Percentiles rank a stretch among this genome's conserved stretches.
These are phyloP conservation scores for Hypsibius dujardini DNA, from an alignment of 1,140 invertebrate species.

Conservation along the genomic window DNA sequence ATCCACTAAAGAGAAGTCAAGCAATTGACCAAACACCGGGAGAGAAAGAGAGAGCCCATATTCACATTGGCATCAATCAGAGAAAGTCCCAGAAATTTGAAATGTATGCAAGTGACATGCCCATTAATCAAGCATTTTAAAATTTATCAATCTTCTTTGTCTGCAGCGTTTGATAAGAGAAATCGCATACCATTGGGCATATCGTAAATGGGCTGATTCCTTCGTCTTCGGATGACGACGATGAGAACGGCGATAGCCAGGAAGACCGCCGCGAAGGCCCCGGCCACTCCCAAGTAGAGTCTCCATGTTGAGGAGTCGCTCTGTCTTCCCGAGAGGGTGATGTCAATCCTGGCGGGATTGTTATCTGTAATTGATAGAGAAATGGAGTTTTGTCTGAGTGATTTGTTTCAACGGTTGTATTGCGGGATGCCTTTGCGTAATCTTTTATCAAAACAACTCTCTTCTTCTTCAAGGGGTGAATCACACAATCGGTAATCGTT, in stretches of 20 bases:
- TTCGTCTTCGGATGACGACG: constrained; percentile 44
- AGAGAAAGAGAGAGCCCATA: neutral
- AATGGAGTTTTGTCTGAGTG: too few species aligned
- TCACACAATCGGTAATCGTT: too few species aligned
- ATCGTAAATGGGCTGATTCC: constrained; percentile 19
- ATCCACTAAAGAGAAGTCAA: constrained; percentile 9
- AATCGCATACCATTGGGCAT: constrained; percentile 10
- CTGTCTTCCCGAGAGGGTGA: too few species aligned
- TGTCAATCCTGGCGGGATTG: too few species aligned
- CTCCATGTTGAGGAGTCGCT: neutral
- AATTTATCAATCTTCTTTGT: neutral
- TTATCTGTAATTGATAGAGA: too few species aligned
- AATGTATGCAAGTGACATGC: neutral
- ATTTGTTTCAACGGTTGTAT: too few species aligned
- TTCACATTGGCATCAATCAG: neutral
- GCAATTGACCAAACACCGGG: neutral
- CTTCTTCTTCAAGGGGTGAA: too few species aligned
- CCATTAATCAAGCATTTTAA: neutral
- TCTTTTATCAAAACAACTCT: too few species aligned
- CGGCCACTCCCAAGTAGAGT: constrained; percentile 69
- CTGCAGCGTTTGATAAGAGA: neutral
- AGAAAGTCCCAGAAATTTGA: neutral
- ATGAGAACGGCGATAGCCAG: constrained; percentile 56
- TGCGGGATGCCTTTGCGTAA: too few species aligned
- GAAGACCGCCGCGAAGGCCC: constrained; percentile 61